A percentile compares a stretch with the other conserved stretches of the same genome.
These are phyloP conservation scores for Aurelia sp. DNA, from an alignment of 30 jellyfish, hydroid and myxozoan genomes.

Conservation along the genomic window DNA sequence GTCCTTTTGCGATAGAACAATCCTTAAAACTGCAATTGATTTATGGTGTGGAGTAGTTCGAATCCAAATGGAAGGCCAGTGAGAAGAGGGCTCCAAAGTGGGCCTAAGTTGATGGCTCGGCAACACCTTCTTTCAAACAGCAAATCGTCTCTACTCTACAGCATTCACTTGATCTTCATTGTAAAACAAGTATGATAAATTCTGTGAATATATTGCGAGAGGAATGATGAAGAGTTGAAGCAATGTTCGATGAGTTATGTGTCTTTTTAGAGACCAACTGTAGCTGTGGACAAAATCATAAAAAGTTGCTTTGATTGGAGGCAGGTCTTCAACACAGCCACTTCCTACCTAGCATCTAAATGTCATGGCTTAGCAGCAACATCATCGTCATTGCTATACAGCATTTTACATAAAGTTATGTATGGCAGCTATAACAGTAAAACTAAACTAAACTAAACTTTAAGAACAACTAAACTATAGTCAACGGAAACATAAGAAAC, in stretches of 20 bases:
- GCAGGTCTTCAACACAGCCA: neutral
- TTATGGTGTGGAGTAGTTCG: too few species aligned
- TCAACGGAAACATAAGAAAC: too few species aligned
- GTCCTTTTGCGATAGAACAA: neutral
- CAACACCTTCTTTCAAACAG: neutral
- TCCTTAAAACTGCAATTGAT: too few species aligned
- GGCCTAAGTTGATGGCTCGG: neutral
- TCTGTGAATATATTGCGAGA: neutral
- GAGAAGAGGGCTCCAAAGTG: neutral
- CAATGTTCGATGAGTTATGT: constrained; percentile 5
- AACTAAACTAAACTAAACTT: too few species aligned
- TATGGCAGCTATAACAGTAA: too few species aligned
- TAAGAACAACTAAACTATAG: too few species aligned
- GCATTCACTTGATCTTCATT: constrained; percentile 4
- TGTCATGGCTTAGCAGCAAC: too few species aligned
- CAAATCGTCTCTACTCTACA: neutral
- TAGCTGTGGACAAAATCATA: neutral
- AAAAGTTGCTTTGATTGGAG: neutral
- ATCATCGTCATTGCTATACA: too few species aligned
- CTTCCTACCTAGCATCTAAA: neutral
- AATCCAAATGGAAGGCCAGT: too few species aligned
- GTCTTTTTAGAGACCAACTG: constrained; percentile 54
- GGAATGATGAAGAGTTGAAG: neutral
- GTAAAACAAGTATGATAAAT: constrained; percentile 35
- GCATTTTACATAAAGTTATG: too few species aligned